Evolutionary conservation across 1,140 invertebrate species (phyloP).

Genomic region (Meloidogyne chitwoodi): DNA sequence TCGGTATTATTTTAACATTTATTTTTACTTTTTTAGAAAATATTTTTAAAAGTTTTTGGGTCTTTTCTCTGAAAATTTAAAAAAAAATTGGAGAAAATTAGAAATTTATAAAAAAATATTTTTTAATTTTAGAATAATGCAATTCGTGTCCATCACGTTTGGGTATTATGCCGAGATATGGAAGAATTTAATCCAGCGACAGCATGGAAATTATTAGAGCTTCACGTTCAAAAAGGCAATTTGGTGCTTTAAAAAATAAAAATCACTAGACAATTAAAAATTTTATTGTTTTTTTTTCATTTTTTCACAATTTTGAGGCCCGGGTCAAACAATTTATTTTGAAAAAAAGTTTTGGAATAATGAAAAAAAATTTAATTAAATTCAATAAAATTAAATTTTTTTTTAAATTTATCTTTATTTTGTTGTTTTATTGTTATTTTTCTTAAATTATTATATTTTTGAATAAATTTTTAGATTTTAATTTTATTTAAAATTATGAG

Average conservation of each 20-base stretch:
- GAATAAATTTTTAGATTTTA: not conserved
- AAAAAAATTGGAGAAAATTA: no score
- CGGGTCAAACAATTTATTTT: no score
- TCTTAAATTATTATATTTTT: slow-evolving; percentile 1
- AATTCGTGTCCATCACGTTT: not conserved
- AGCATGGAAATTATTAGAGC: slow-evolving; percentile 89
- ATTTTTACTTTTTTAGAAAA: not conserved
- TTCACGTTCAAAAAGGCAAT: slow-evolving; percentile 51
- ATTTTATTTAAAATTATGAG: not conserved
- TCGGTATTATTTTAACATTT: slow-evolving; percentile 64
- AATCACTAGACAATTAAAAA: no score
- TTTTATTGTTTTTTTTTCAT: no score
- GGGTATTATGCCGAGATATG: slow-evolving; percentile 78
- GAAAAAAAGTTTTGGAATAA: no score
- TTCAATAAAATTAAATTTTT: not conserved
- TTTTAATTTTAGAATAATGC: slow-evolving; percentile 61
- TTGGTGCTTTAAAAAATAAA: slow-evolving; percentile 24
- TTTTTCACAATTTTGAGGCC: not conserved
- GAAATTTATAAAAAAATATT: slow-evolving; percentile 91
- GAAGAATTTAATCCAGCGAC: slow-evolving; percentile 86
- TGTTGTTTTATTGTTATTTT: slow-evolving; percentile 6
- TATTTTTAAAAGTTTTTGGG: not conserved
- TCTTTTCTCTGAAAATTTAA: slow-evolving; percentile 60
- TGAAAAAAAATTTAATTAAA: no score
- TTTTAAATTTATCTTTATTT: not conserved